Evolutionary conservation across 2,797 vertebrate species (phyloP).

Genomic region (Hephaestus fuliginosus): DNA sequence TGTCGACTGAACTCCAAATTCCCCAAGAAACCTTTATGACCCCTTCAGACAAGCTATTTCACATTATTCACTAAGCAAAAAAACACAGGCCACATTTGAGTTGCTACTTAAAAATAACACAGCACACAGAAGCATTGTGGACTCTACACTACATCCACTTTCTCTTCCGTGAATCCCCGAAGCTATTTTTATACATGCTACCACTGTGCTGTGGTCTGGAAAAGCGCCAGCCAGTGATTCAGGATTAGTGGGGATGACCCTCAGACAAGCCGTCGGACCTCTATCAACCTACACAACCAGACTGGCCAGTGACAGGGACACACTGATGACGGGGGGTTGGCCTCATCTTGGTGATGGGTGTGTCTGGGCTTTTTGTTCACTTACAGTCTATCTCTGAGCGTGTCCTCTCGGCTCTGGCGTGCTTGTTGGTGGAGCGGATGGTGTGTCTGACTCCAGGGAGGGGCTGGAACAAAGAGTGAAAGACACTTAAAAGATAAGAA

Average conservation of each 20-base stretch:
- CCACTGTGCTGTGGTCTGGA: constrained; percentile 59
- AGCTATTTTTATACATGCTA: constrained; percentile 63
- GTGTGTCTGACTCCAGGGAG: constrained; percentile 92
- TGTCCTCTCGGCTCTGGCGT: constrained; percentile 91
- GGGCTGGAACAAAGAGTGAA: constrained; percentile 81
- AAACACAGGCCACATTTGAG: neutral
- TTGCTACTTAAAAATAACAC: constrained; percentile 18
- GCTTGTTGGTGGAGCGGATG: constrained; percentile 95
- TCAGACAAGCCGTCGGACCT: constrained; percentile 39
- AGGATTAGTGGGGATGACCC: constrained; percentile 66
- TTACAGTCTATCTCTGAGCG: constrained; percentile 97
- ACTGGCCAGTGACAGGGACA: constrained; percentile 40
- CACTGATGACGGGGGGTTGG: constrained; percentile 4
- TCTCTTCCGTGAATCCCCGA: constrained; percentile 49
- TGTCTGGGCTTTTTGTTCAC: constrained; percentile 71
- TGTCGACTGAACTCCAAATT: constrained; percentile 24
- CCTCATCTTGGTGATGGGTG: neutral
- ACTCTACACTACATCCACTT: constrained; percentile 36
- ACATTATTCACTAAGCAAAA: constrained; percentile 8
- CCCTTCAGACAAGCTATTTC: constrained; percentile 50
- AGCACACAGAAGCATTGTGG: constrained; percentile 12
- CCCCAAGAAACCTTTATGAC: neutral
- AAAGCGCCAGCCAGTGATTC: constrained; percentile 51
- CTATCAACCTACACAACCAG: constrained; percentile 24
- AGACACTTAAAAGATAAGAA: constrained; percentile 16